A percentile compares a stretch with the other conserved stretches of the same genome.
phyloP scores from a whole-genome alignment of 2,888 invertebrate genomes.

The Tachina lurida region DNA sequence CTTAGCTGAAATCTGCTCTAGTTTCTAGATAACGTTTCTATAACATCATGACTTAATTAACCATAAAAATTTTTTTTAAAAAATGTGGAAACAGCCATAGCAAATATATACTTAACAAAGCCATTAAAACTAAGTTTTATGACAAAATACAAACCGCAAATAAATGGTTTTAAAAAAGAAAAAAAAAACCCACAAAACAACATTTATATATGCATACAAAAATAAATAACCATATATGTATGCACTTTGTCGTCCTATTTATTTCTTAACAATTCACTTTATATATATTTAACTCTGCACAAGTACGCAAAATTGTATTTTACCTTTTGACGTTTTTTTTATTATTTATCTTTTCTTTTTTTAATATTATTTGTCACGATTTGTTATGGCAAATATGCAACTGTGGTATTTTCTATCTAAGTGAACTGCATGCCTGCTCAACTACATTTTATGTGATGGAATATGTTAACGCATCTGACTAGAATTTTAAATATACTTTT shows the following conservation, averaged over 20 bases:
- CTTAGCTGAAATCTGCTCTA: constrained; percentile 48
- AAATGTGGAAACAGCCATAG: neutral
- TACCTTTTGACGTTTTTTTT: constrained; percentile 7
- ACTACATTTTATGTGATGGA: constrained; percentile 41
- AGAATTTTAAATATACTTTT: constrained; percentile 65
- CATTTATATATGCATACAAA: neutral
- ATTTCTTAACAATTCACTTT: constrained; percentile 22
- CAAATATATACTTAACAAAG: constrained; percentile 39
- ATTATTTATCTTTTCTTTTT: neutral
- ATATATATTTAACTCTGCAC: neutral
- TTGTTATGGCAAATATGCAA: constrained; percentile 70
- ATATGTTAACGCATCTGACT: constrained; percentile 53
- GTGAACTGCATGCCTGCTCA: constrained; percentile 17
- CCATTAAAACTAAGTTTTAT: constrained; percentile 51
- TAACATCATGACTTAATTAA: constrained; percentile 52
- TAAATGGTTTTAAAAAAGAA: neutral
- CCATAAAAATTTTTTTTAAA: constrained; percentile 33
- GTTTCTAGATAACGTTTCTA: constrained; percentile 30
- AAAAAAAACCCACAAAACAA: neutral
- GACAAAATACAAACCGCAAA: constrained; percentile 21
- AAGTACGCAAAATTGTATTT: constrained; percentile 10
- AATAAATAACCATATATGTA: neutral
- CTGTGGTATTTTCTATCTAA: constrained; percentile 55
- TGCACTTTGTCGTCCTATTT: constrained; percentile 28
- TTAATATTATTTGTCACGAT: constrained; percentile 69